Conservation (phyloP, 2,797 vertebrate species). For the Smutsia temminckii region DNA sequence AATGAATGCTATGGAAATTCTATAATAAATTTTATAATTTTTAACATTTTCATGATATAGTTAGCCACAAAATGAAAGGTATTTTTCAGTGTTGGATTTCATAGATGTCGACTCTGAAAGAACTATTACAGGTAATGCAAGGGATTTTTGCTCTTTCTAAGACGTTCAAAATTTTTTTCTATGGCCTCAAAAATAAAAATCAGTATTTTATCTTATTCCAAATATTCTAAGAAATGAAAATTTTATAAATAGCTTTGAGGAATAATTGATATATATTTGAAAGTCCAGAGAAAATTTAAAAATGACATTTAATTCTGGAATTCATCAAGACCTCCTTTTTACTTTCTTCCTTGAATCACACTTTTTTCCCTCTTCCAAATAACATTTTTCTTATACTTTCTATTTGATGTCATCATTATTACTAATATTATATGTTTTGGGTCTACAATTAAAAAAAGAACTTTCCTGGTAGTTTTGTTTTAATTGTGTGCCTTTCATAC, state of each 20-base stretch:
- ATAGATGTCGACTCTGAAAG: not conserved
- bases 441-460: constrained; percentile 39
- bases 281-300: not conserved
- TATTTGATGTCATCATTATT: constrained; percentile 63
- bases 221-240: not conserved
- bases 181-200: constrained; percentile 25
- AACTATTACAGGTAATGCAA: not conserved
- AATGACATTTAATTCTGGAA: constrained; percentile 31
- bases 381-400: constrained; percentile 62
- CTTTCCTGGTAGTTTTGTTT: not conserved
- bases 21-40: not conserved
- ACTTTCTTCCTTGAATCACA: constrained; percentile 59
- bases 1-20: constrained; percentile 36
- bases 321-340: not conserved
- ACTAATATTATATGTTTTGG: constrained; percentile 18
- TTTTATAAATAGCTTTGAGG: not conserved
- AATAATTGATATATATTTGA: not conserved
- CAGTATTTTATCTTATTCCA: constrained; percentile 10
- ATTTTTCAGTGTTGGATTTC: not conserved
- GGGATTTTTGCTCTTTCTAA: not conserved
- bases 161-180: not conserved
- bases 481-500: not conserved
- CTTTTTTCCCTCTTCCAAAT: constrained; percentile 14
- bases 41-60: not conserved
- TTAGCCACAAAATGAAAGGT: not conserved